Conservation (phyloP, 2,113 vertebrate species). For the Nettapus auritus region DNA sequence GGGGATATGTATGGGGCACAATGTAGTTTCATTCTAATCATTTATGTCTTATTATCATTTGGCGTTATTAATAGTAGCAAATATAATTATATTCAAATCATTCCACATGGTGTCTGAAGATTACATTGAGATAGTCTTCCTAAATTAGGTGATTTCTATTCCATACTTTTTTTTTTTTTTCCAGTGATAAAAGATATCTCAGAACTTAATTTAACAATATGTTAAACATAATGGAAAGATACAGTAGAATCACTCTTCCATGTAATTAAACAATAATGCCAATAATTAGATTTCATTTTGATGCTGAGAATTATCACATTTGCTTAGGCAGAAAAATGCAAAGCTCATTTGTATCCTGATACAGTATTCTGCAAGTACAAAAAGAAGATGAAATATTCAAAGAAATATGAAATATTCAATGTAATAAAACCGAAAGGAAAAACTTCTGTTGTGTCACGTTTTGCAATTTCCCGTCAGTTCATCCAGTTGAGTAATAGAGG, state of each 20-base stretch:
- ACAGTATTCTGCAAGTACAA: not conserved
- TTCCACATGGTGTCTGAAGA: not conserved
- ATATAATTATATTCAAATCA: not conserved
- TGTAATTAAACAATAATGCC: not conserved
- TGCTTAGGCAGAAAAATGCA: not conserved
- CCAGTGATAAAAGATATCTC: not conserved
- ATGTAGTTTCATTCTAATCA: fast-evolving
- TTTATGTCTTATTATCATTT: not conserved
- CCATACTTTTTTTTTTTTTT: not conserved
- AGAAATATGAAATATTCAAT: not conserved
- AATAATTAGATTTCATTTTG: constrained; percentile 24
- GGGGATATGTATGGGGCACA: fast-evolving
- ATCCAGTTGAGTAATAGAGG: not conserved
- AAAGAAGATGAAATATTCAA: not conserved
- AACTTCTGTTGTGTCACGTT: not conserved
- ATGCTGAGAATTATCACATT: not conserved
- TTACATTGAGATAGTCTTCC: not conserved
- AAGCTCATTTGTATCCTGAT: not conserved
- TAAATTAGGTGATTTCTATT: not conserved
- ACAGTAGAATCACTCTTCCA: not conserved
- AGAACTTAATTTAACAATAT: constrained; percentile 17
- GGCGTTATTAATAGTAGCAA: not conserved
- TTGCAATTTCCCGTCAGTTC: not conserved
- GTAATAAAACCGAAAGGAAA: not conserved
- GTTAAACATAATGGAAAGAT: not conserved